These are phyloP conservation scores for Hypotaenidia okinawae DNA, from an alignment of 2,797 vertebrate species.

Conservation along the genomic window DNA sequence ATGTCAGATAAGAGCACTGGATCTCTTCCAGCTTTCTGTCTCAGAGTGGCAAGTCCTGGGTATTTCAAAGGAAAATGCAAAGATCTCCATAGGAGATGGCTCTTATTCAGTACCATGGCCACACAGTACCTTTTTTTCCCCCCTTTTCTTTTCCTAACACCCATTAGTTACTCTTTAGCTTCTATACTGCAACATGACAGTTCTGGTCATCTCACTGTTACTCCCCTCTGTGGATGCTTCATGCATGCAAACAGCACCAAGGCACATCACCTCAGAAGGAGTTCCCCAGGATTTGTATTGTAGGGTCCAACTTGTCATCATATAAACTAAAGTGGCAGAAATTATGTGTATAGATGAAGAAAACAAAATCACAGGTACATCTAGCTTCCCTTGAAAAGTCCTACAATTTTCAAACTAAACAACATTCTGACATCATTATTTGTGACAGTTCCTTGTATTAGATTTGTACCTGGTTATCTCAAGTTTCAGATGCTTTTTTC, in stretches of 20 bases:
- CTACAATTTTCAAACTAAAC: neutral
- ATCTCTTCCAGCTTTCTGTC: slow-evolving; percentile 12
- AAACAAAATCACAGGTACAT: neutral
- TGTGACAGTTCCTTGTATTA: neutral
- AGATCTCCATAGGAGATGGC: neutral
- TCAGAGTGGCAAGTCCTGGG: neutral
- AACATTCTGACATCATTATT: neutral
- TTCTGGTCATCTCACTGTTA: neutral
- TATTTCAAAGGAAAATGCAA: neutral
- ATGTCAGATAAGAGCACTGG: slow-evolving; percentile 27
- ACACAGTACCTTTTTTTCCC: accelerated
- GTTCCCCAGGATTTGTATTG: neutral
- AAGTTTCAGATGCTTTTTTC: neutral
- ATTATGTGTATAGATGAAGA: neutral
- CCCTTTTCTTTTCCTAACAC: neutral
- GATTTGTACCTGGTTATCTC: neutral
- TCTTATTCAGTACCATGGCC: neutral
- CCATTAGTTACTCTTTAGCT: neutral
- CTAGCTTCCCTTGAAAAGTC: neutral
- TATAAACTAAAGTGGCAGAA: neutral
- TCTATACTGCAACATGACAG: neutral
- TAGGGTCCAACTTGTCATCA: neutral
- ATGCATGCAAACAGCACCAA: neutral
- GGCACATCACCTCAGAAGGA: neutral
- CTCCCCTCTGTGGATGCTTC: neutral